phyloP scores from a whole-genome alignment of 2,113 vertebrate species.

The Okapia johnstoni region DNA sequence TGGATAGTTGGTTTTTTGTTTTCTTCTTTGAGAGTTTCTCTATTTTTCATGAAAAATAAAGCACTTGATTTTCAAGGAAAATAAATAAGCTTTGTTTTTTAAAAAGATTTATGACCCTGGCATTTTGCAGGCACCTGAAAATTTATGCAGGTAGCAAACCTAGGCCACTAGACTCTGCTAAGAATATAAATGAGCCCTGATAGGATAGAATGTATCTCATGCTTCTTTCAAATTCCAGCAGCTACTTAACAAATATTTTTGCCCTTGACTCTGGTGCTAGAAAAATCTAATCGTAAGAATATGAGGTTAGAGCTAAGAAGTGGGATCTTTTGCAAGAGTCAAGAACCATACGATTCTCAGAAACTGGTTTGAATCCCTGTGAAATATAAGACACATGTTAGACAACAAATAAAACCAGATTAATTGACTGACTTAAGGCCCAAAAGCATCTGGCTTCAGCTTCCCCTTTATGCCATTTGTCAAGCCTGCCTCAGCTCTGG shows the following conservation, averaged over 20 bases:
- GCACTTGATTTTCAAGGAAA: constrained; percentile 40
- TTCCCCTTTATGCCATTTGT: neutral
- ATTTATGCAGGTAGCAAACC: constrained; percentile 56
- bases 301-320: neutral
- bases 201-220: constrained; percentile 9
- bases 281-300: constrained; percentile 29
- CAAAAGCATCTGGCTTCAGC: neutral
- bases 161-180: neutral
- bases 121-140: constrained; percentile 65
- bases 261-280: neutral
- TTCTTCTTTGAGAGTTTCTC: constrained; percentile 29
- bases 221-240: constrained; percentile 32
- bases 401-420: constrained; percentile 24
- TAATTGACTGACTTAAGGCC: neutral
- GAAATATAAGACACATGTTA: neutral
- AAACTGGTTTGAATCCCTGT: neutral
- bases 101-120: constrained; percentile 60
- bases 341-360: neutral
- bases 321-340: neutral
- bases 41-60: neutral
- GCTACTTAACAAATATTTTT: constrained; percentile 33
- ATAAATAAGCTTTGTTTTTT: constrained; percentile 61
- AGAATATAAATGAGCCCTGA: constrained; percentile 56
- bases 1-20: neutral
- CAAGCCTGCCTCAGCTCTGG: neutral